Evolutionary conservation across 2,113 vertebrate genomes (phyloP), one percentile per base, ranked within the genome.

Genomic region (Neoarius graeffei): DNA sequence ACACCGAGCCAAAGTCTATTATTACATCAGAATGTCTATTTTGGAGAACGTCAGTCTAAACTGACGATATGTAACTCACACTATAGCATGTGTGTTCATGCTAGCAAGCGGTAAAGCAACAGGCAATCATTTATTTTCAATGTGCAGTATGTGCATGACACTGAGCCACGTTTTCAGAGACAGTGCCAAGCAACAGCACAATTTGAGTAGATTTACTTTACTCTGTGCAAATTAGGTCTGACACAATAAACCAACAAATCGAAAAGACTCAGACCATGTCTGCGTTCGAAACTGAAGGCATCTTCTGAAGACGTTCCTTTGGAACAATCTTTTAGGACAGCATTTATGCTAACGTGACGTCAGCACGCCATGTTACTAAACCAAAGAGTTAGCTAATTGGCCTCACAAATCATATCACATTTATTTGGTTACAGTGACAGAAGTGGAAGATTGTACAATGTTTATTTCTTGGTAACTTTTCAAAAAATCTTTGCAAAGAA

Each of bases 21-120:
- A 71, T 85, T 73, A 73, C 67, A 57, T 85, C 67, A 57, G n/a
- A 27, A 56, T 7, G 50, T 85, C 66, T 60, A 85, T 71, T 84
- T 35, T 52, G 66, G 48, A 69, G 15, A 50, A 27, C 50, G 5
- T 84, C 64, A 5, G 11, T 27, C 50, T 52, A 54, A 69, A 69
- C 2, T 11, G 23, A 19, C 52, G 30, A 69, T 11, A 20, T 35
- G 1, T 56, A 35, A 35, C n/a, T 59, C 27, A 35, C 1, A 5
- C 54, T 57, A 81, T 54, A 7, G 19, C 30, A 35, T 19, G 8
- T n/a, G 35, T 23, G 35, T 23, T 74, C 19, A 48, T 17, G 2
- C 14, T 9, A 42, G 69, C 15, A 42, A 42, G 4, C 2, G 4
- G 19, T 56, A 81, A 17, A 79, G 25, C 25, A 56, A 54, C 23